Conservation (phyloP, 2,113 vertebrate genomes). For the Seriola dumerili region DNA sequence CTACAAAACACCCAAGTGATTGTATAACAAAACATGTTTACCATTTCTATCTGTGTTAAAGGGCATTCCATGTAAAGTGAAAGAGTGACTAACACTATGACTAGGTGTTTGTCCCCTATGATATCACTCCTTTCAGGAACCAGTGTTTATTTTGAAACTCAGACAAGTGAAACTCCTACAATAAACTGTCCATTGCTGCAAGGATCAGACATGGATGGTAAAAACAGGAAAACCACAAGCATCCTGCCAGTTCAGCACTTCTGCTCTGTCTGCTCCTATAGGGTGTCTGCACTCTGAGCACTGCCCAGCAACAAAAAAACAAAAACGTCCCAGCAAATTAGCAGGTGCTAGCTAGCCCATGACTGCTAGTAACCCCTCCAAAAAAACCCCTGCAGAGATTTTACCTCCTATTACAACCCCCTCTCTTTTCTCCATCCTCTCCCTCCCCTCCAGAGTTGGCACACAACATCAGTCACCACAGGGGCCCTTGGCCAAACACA, state of each 20-base stretch:
- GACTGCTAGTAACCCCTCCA: slow-evolving; percentile 75
- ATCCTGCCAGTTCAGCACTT: slow-evolving; percentile 67
- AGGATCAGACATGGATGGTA: slow-evolving; percentile 25
- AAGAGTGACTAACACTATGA: slow-evolving; percentile 60
- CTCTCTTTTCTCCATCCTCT: slow-evolving; percentile 26
- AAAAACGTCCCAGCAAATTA: slow-evolving; percentile 20
- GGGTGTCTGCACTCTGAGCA: slow-evolving; percentile 38
- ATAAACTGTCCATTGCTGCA: slow-evolving; percentile 26
- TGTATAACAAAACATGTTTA: slow-evolving; percentile 66
- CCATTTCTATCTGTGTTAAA: slow-evolving; percentile 55
- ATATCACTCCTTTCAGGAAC: slow-evolving; percentile 45
- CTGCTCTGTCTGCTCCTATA: slow-evolving; percentile 47
- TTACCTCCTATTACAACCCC: slow-evolving; percentile 40
- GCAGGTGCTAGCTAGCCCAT: slow-evolving; percentile 66
- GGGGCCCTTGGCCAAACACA: slow-evolving; percentile 61
- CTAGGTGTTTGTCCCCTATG: slow-evolving; percentile 29
- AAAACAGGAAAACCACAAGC: slow-evolving; percentile 78
- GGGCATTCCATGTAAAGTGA: slow-evolving; percentile 35
- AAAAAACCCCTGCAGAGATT: slow-evolving; percentile 62
- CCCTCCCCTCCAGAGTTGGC: slow-evolving; percentile 54
- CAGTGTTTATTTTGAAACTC: slow-evolving; percentile 49
- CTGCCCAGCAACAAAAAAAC: slow-evolving; percentile 39
- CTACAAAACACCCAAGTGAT: not conserved
- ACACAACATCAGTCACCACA: slow-evolving; percentile 51
- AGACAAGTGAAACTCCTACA: slow-evolving; percentile 56